A percentile compares a stretch with the other conserved stretches of the same genome.
Conservation (phyloP, 2,888 invertebrate genomes). For the Spicauda simplicius region DNA sequence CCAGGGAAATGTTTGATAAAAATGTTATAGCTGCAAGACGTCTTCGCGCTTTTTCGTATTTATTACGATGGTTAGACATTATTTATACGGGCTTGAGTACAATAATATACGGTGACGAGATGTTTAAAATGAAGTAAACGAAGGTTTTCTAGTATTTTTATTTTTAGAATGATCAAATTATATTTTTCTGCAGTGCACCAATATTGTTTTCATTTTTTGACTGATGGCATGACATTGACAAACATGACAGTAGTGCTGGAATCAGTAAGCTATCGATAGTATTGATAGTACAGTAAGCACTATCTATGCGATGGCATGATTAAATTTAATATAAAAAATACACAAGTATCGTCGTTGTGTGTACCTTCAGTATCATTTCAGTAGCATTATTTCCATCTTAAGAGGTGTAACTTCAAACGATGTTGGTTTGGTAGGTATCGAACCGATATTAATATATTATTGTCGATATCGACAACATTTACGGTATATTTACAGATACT, state of each 20-base stretch:
- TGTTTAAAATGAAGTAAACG: neutral
- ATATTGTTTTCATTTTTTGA: constrained; percentile 19
- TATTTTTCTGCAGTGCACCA: constrained; percentile 35
- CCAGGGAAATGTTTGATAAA: constrained; percentile 97
- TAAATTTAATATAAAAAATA: too few species aligned
- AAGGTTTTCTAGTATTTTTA: constrained; percentile 19
- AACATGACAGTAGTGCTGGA: neutral
- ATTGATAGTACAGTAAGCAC: too few species aligned
- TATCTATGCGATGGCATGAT: too few species aligned
- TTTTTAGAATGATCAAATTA: constrained; percentile 36
- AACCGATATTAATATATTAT: too few species aligned
- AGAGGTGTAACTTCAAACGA: too few species aligned
- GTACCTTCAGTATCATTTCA: too few species aligned
- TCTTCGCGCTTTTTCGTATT: constrained; percentile 89
- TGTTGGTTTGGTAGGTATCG: too few species aligned
- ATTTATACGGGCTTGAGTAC: constrained; percentile 2
- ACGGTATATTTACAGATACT: too few species aligned
- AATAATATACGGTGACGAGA: neutral
- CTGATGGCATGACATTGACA: constrained; percentile 12
- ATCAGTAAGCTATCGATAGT: too few species aligned
- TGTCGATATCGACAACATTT: too few species aligned
- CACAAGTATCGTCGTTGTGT: too few species aligned
- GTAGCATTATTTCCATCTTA: too few species aligned
- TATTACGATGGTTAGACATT: constrained; percentile 71
- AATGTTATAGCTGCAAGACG: constrained; percentile 97